phyloP scores from a whole-genome alignment of 2,113 vertebrate species.

The Willisornis vidua region DNA sequence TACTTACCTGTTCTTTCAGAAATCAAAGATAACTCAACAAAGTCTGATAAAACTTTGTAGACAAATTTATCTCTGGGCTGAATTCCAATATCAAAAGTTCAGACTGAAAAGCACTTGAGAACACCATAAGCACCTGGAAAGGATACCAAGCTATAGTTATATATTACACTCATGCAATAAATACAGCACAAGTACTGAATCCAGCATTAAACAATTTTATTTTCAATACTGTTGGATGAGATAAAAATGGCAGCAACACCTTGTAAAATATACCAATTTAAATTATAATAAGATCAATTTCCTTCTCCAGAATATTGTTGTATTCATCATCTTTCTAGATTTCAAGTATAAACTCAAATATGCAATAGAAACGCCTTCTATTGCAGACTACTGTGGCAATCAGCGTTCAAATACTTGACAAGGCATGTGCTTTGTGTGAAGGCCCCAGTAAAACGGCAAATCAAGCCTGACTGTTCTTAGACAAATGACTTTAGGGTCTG shows the following conservation, averaged over 20 bases:
- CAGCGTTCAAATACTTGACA: not conserved
- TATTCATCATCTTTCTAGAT: not conserved
- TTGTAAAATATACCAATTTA: not conserved
- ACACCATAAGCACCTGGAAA: not conserved
- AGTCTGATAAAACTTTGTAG: conserved; percentile 20
- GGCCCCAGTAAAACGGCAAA: not conserved
- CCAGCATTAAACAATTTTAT: not conserved
- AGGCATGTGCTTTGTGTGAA: not conserved
- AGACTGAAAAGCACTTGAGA: not conserved
- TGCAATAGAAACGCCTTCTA: not conserved
- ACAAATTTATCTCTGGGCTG: conserved; percentile 10
- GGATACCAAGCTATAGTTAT: not conserved
- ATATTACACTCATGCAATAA: not conserved
- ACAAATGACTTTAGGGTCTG: not conserved
- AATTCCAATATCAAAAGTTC: not conserved
- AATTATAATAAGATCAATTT: not conserved
- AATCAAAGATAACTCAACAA: not conserved
- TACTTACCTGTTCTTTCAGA: not conserved
- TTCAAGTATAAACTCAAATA: not conserved
- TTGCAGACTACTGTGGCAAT: not conserved
- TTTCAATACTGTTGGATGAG: not conserved
- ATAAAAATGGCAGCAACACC: not conserved
- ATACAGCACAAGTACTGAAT: not conserved
- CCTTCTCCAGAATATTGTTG: not conserved
- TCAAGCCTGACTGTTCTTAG: not conserved